Evolutionary conservation across 2,888 invertebrate genomes (phyloP).

Genomic region (Orthosia cruda): DNA sequence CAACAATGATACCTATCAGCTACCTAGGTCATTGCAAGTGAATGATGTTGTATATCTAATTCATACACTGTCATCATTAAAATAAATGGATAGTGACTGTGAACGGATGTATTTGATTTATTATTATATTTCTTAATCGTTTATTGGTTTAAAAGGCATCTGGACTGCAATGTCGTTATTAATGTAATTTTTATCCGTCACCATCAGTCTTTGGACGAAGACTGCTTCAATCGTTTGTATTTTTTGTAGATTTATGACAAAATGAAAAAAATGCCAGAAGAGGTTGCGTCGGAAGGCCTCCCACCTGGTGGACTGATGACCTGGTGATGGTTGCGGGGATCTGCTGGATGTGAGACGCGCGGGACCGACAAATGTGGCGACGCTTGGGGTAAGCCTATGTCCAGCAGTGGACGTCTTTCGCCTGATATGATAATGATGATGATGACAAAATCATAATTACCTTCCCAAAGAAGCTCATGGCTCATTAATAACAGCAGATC

Average conservation of each 20-base stretch:
- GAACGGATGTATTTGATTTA: constrained; percentile 46
- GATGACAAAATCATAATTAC: too few species aligned
- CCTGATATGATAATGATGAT: too few species aligned
- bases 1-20: constrained; percentile 14
- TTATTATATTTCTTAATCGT: constrained; percentile 28
- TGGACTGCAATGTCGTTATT: background rate
- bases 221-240: background rate
- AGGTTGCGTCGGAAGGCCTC: too few species aligned
- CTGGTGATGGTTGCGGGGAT: too few species aligned
- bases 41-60: constrained; percentile 46
- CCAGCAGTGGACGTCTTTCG: too few species aligned
- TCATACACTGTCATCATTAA: constrained; percentile 42
- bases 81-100: constrained; percentile 37
- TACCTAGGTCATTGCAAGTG: constrained; percentile 53
- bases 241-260: background rate
- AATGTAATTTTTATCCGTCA: background rate
- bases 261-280: too few species aligned
- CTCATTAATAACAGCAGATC: too few species aligned
- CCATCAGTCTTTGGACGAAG: background rate
- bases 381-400: too few species aligned
- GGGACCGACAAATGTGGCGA: too few species aligned
- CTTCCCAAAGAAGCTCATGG: too few species aligned
- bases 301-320: too few species aligned
- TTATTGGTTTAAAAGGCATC: constrained; percentile 28
- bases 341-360: too few species aligned